A percentile compares a stretch with the other conserved stretches of the same genome.
phyloP scores from a whole-genome alignment of 2,113 vertebrate genomes.

The Hiodon alosoides region DNA sequence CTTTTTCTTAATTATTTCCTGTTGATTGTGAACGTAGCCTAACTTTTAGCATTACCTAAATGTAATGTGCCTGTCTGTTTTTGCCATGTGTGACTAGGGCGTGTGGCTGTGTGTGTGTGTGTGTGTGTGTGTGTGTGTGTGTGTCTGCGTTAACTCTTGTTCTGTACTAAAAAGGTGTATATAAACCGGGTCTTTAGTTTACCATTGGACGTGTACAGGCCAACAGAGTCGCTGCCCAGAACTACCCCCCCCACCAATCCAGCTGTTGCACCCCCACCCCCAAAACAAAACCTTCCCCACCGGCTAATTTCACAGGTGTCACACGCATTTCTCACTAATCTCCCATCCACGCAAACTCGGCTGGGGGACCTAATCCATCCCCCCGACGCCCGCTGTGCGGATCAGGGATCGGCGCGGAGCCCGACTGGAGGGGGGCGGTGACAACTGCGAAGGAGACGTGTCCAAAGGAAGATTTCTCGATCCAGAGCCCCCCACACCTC shows the following conservation, averaged over 20 bases:
- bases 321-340: slow-evolving; percentile 61
- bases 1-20: slow-evolving; percentile 8
- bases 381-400: not conserved
- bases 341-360: slow-evolving; percentile 14
- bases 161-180: not conserved
- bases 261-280: slow-evolving; percentile 31
- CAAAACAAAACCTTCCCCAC: not conserved
- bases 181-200: not conserved
- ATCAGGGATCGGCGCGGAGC: not conserved
- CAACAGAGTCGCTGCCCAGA: not conserved
- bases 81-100: slow-evolving; percentile 24
- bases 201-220: slow-evolving; percentile 15
- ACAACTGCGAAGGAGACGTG: not conserved
- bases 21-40: not conserved
- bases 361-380: not conserved
- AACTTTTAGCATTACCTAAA: not conserved
- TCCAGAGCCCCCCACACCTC: not conserved
- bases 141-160: slow-evolving; percentile 13
- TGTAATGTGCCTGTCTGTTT: not conserved
- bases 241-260: slow-evolving; percentile 21
- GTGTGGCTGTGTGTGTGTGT: not conserved
- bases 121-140: slow-evolving; percentile 7
- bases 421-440: not conserved
- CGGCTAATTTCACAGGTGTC: slow-evolving; percentile 62
- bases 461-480: not conserved